phyloP scores from a whole-genome alignment of 2,113 vertebrate genomes.

The Corythornis madagascariensis region DNA sequence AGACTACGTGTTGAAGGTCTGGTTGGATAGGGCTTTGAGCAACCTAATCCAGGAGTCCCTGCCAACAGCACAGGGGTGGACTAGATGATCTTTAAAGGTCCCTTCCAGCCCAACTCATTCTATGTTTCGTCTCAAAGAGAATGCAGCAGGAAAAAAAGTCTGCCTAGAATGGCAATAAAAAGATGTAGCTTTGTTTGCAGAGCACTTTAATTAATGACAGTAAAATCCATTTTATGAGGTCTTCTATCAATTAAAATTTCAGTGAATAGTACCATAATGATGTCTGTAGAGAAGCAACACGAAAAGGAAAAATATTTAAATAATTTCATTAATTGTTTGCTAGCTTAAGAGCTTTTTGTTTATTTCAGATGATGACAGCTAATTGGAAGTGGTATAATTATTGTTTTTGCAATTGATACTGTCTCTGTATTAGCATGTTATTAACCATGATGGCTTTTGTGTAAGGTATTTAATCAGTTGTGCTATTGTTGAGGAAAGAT shows the following conservation, averaged over 20 bases:
- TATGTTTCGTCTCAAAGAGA: background rate
- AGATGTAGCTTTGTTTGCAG: background rate
- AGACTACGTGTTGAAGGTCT: background rate
- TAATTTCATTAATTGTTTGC: background rate
- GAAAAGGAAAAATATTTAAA: conserved; percentile 11
- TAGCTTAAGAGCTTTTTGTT: background rate
- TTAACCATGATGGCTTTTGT: background rate
- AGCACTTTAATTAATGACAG: background rate
- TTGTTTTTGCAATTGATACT: background rate
- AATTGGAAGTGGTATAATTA: background rate
- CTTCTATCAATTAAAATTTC: background rate
- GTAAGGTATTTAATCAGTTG: background rate
- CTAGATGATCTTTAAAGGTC: background rate
- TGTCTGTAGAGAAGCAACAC: background rate
- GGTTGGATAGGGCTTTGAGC: background rate
- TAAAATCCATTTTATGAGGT: background rate
- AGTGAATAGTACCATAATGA: background rate
- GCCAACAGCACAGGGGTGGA: background rate
- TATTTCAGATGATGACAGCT: conserved; percentile 5
- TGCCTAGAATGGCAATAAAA: background rate
- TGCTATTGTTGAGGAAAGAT: background rate
- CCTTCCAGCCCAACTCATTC: background rate
- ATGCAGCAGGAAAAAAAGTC: background rate
- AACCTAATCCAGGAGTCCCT: background rate
- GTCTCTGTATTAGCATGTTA: background rate